Evolutionary conservation across 1,140 invertebrate genomes (phyloP).

Genomic region (Battus philenor): DNA sequence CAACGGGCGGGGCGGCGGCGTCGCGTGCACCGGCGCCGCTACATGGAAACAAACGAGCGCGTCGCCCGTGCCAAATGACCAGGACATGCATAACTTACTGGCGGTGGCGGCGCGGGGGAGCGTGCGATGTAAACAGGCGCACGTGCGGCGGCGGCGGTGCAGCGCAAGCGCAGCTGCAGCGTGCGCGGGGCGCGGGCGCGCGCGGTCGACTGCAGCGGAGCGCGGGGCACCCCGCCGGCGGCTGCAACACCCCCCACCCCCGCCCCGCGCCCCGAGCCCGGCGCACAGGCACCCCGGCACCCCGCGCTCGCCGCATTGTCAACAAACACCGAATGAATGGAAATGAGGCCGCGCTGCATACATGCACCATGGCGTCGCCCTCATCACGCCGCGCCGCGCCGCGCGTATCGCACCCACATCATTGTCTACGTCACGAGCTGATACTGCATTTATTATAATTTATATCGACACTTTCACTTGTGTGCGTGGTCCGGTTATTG

Average conservation of each 20-base stretch:
- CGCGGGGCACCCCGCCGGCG: constrained; percentile 45
- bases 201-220: constrained; percentile 49
- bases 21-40: constrained; percentile 16
- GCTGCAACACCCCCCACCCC: too few species aligned
- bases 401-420: constrained; percentile 12
- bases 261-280: constrained; percentile 27
- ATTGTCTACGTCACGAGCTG: constrained; percentile 28
- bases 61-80: constrained; percentile 37
- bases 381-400: constrained; percentile 4
- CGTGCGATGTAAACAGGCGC: constrained; percentile 9
- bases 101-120: constrained; percentile 8
- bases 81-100: constrained; percentile 64
- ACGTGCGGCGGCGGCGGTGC: constrained; percentile 20
- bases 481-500: neutral
- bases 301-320: constrained; percentile 49
- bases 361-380: constrained; percentile 7
- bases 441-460: constrained; percentile 17
- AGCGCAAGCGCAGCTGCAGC: constrained; percentile 42
- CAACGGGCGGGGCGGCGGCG: constrained; percentile 9
- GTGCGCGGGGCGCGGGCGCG: constrained; percentile 68
- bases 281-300: constrained; percentile 26
- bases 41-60: constrained; percentile 56
- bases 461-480: constrained; percentile 15
- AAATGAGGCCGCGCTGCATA: constrained; percentile 47
- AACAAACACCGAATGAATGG: constrained; percentile 68